phyloP scores from a whole-genome alignment of 2,113 vertebrate species.

The Nycticorax nycticorax region DNA sequence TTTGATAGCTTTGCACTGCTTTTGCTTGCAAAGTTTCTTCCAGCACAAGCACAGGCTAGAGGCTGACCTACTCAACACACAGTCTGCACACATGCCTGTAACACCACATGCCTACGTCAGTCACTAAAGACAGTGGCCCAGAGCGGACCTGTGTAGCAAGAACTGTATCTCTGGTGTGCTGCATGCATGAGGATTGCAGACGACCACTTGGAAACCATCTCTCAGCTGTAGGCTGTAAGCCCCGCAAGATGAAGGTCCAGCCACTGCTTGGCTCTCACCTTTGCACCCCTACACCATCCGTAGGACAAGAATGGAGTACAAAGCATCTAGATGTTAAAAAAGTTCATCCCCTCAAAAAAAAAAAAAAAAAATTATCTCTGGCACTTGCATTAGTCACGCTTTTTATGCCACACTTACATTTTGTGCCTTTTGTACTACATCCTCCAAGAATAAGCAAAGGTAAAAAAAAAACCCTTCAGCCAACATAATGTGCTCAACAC shows the following conservation, averaged over 20 bases:
- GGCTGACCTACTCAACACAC: not conserved
- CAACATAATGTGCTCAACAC: not conserved
- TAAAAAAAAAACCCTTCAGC: not conserved
- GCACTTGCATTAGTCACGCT: not conserved
- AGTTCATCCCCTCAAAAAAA: not conserved
- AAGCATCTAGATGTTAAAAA: not conserved
- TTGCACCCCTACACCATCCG: not conserved
- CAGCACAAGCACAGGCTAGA: not conserved
- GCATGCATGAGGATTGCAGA: not conserved
- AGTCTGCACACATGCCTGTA: fast-evolving
- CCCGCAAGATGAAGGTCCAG: not conserved
- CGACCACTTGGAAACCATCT: not conserved
- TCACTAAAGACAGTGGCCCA: fast-evolving
- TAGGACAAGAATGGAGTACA: not conserved
- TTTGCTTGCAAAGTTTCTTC: not conserved
- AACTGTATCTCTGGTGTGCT: not conserved
- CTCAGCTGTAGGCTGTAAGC: not conserved
- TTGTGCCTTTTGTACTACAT: not conserved
- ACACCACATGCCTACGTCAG: not conserved
- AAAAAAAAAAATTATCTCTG: not conserved
- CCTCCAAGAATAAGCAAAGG: not conserved
- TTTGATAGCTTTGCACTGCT: not conserved
- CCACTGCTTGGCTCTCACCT: not conserved
- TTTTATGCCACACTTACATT: not conserved
- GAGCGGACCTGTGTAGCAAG: not conserved